Evolutionary conservation across 64 coral and sea anemone genomes (phyloP), one percentile per base, ranked within the genome.

Genomic region (Porites australiensis): DNA sequence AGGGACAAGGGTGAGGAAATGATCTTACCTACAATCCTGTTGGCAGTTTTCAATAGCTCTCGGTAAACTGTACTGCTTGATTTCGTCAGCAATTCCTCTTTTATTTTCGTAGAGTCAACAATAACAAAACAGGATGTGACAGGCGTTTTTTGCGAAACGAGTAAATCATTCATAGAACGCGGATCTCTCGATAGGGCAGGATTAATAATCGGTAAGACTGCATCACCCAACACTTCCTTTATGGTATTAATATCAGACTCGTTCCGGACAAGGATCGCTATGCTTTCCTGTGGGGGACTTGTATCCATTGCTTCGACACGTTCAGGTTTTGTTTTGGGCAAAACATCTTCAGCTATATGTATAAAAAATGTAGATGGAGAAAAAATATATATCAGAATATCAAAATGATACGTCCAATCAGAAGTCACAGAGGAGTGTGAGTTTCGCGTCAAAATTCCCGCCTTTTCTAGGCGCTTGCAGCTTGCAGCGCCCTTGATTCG

Each of bases 91-190:
- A 5, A 57, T 45, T 76, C 73, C 0, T 20, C 63, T 2, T 0
- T 68, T 2, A 54, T 19, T 4, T n/a, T 52, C 27, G 4, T 47
- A 14, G 81, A 61, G 1, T 64, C 14, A 2, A 84, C 47, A n/a
- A 84, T 48, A 65, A 84, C 13, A n/a, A 69, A 22, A 69, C 81
- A 84, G 44, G 81, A 68, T 68, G 47, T 27, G 5, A 68, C 19
- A 51, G 61, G 3, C 18, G 12, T 0, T 0, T 37, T 37, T 57
- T 57, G 54, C 6, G 6, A 0, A 9, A 3, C 3, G 61, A 84
- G 44, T 0, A 52, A 3, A 50, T 6, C 0, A 1, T 20, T 50
- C 4, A 76, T 50, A 51, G 0, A 3, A 8, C 4, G 6, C 7
- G 45, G 61, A 47, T 50, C 73, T 2, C 9, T 19, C 45, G 4